Conservation (phyloP, 1,140 invertebrate genomes). For the Drosophila littoralis region DNA sequence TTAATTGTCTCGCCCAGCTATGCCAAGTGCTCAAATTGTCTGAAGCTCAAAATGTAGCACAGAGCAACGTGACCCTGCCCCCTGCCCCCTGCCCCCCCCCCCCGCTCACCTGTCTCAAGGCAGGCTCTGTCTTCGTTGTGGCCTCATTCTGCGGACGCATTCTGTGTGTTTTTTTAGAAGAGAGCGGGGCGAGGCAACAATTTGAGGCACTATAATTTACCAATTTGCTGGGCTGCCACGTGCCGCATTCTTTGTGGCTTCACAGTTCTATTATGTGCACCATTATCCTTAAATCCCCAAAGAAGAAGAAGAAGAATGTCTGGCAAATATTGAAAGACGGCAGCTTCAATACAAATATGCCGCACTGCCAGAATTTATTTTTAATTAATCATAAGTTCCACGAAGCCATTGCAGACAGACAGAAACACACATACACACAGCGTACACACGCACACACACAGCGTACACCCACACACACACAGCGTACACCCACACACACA, state of each 20-base stretch:
- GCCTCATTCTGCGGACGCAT: slow-evolving; percentile 32
- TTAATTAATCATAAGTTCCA: slow-evolving; percentile 81
- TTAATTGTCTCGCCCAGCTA: slow-evolving; percentile 62
- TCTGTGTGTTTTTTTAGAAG: slow-evolving; percentile 6
- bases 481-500: slow-evolving; percentile 18
- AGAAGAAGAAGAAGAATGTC: background rate
- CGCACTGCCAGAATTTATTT: slow-evolving; percentile 46
- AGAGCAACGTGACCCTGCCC: background rate
- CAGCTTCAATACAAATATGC: slow-evolving; percentile 18
- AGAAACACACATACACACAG: slow-evolving; percentile 6
- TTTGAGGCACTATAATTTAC: slow-evolving; percentile 37
- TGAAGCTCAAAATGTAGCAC: slow-evolving; percentile 29
- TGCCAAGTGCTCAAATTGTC: slow-evolving; percentile 32
- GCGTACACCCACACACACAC: slow-evolving; percentile 17
- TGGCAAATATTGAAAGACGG: background rate
- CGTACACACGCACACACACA: slow-evolving; percentile 14
- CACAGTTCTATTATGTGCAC: background rate
- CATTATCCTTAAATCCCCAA: slow-evolving; percentile 6
- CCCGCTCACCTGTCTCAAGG: slow-evolving; percentile 13
- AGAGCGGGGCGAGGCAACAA: background rate
- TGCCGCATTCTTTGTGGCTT: slow-evolving; percentile 24
- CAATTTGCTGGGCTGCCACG: slow-evolving; percentile 34
- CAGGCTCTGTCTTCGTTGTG: slow-evolving; percentile 6
- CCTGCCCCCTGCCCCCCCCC: no score
- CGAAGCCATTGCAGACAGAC: slow-evolving; percentile 40